Evolutionary conservation across 2,113 vertebrate species (phyloP).

Genomic region (Silurus glanis): DNA sequence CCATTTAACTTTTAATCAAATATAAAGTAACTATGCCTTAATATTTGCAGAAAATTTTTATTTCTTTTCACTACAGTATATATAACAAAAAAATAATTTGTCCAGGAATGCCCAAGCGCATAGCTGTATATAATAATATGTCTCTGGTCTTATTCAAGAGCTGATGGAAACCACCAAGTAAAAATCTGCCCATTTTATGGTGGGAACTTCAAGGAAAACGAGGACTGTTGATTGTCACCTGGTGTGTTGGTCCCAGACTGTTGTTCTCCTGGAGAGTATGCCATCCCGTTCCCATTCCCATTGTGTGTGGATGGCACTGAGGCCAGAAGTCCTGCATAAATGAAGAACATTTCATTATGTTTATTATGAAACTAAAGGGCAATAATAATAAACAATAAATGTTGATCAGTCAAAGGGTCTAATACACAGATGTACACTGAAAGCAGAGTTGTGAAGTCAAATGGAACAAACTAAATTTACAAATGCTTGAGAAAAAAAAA

Average conservation of each 20-base stretch:
- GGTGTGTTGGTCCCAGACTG: constrained; percentile 66
- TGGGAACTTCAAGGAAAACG: neutral
- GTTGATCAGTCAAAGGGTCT: neutral
- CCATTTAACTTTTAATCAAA: neutral
- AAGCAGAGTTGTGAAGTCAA: neutral
- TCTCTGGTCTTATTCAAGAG: neutral
- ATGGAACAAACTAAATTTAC: neutral
- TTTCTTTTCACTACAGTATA: neutral
- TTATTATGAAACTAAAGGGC: neutral
- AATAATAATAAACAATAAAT: neutral
- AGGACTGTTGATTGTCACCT: constrained; percentile 35
- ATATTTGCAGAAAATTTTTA: neutral
- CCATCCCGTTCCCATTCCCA: constrained; percentile 71
- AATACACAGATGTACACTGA: neutral
- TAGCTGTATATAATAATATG: neutral
- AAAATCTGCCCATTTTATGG: neutral
- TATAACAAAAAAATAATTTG: neutral
- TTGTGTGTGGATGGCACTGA: constrained; percentile 76
- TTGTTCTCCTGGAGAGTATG: constrained; percentile 71
- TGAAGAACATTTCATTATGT: neutral
- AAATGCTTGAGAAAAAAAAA: neutral
- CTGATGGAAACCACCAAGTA: neutral
- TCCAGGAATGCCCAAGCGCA: neutral
- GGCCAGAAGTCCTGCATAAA: constrained; percentile 69
- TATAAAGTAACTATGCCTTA: neutral